phyloP scores from a whole-genome alignment of 2,797 vertebrate genomes.

The Syngnathus rostellatus region DNA sequence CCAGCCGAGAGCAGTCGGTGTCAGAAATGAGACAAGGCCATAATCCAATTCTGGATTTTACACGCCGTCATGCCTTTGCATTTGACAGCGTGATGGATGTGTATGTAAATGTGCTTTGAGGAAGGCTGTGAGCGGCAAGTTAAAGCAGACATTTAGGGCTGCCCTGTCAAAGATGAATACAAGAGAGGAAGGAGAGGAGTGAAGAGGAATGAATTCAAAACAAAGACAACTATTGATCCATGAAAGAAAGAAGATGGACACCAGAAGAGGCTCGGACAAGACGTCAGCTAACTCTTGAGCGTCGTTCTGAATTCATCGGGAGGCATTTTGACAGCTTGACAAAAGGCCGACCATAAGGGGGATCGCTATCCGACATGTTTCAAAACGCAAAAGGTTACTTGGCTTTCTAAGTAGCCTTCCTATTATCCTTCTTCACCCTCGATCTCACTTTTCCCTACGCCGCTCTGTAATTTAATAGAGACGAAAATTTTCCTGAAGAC shows the following conservation, averaged over 20 bases:
- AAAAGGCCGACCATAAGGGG: conserved; percentile 56
- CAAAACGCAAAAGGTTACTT: conserved; percentile 58
- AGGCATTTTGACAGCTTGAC: conserved; percentile 64
- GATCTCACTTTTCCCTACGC: conserved; percentile 22
- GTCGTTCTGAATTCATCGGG: conserved; percentile 60
- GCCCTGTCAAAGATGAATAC: conserved; percentile 54
- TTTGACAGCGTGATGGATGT: conserved; percentile 69
- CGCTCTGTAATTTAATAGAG: conserved; percentile 43
- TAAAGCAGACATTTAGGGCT: conserved; percentile 65
- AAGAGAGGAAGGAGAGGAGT: conserved; percentile 22
- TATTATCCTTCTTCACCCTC: conserved; percentile 40
- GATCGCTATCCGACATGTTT: conserved; percentile 59
- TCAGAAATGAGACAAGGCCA: conserved; percentile 62
- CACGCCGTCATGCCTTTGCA: conserved; percentile 65
- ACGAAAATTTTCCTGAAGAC: conserved; percentile 33
- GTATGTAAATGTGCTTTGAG: conserved; percentile 71
- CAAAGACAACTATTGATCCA: conserved; percentile 74
- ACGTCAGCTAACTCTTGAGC: conserved; percentile 58
- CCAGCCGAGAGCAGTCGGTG: conserved; percentile 56
- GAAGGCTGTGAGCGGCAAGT: conserved; percentile 65
- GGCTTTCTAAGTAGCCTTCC: conserved; percentile 59
- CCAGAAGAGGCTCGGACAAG: conserved; percentile 50
- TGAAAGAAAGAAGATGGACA: conserved; percentile 64
- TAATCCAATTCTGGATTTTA: conserved; percentile 71
- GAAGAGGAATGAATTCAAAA: conserved; percentile 51